Percentiles rank a stretch among this genome's conserved stretches.
Conservation (phyloP, 2,888 invertebrate genomes). For the Drosophila borealis region DNA sequence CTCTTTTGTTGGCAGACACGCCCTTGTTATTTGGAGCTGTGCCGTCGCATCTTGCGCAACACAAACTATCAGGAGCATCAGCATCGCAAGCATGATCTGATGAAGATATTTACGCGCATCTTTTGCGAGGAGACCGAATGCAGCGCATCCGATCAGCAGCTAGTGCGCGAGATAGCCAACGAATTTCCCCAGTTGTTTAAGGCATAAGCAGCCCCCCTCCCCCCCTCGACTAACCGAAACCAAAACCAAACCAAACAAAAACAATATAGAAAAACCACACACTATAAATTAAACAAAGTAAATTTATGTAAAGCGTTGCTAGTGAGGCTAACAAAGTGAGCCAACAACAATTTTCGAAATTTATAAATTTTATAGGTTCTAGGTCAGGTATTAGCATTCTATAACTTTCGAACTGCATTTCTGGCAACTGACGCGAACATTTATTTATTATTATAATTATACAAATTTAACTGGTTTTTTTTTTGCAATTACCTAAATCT, state of each 20-base stretch:
- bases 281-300: conserved; percentile 29
- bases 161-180: conserved; percentile 92
- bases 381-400: conserved; percentile 34
- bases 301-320: conserved; percentile 66
- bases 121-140: conserved; percentile 92
- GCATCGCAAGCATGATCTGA: conserved; percentile 92
- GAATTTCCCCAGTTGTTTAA: conserved; percentile 93
- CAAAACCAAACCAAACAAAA: conserved; percentile 15
- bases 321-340: conserved; percentile 66
- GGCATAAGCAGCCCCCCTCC: conserved; percentile 84
- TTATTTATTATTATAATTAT: conserved; percentile 4
- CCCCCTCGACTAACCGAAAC: conserved; percentile 53
- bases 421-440: conserved; percentile 8
- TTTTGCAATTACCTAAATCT: conserved; percentile 11
- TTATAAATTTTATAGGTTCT: conserved; percentile 42
- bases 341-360: conserved; percentile 52
- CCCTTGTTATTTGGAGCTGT: conserved; percentile 91
- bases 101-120: conserved; percentile 94
- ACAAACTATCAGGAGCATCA: conserved; percentile 92
- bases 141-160: conserved; percentile 91
- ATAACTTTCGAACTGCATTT: conserved; percentile 38
- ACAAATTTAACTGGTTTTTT: not conserved
- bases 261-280: conserved; percentile 3
- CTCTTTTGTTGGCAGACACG: conserved; percentile 87
- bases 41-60: conserved; percentile 92